Base-by-base conservation (phyloP, 2,797 vertebrate species). In the Cichlasoma orientale region DNA sequence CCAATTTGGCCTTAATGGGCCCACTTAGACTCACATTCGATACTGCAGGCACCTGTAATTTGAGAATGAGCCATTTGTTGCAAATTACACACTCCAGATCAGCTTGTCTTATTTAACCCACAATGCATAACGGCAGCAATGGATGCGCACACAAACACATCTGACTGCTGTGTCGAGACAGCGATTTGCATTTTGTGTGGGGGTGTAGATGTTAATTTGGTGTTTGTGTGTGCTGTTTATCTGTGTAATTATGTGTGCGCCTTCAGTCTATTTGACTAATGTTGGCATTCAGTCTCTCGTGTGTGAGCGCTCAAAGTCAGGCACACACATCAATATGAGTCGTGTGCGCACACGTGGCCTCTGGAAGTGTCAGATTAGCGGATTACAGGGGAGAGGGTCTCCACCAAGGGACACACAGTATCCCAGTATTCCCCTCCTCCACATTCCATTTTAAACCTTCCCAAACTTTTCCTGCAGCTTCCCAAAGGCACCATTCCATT, bases 341-440 rank as follows among this genome's bases (percentile, higher is more conserved):
- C 57, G 75, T 74, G 77, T 87, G 84, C 66, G 59, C 92, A 88
- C 68, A 88, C 68, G 76, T 72, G 76, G 82, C 83, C 80, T 88
- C 84, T 86, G 81, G 82, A 93, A 88, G 93, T 93, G 89, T 92
- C 89, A 91, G 90, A 94, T 94, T 93, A 94, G 92, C 4, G 78
- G 91, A 91, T 92, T 92, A 86, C 68, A 79, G 69, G 80, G 70
- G 71, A 78, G 75, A 56, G 77, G 79, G 69, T 38, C 69, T 82
- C 85, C 69, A 76, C 63, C 72, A 14, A 72, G 82, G 74, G 85
- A 86, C 56, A 57, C 76, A 66, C 23, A 80, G 70, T 57, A 33
- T 52, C 56, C 70, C 68, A 66, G 61, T 59, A 50, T 5, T 25
- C 31, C 19, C 76, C 19, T 29, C 54, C 56, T 7, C 21, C 74